These are phyloP conservation scores for Stenurella melanura DNA, from an alignment of 2,888 invertebrate species.

Conservation along the genomic window DNA sequence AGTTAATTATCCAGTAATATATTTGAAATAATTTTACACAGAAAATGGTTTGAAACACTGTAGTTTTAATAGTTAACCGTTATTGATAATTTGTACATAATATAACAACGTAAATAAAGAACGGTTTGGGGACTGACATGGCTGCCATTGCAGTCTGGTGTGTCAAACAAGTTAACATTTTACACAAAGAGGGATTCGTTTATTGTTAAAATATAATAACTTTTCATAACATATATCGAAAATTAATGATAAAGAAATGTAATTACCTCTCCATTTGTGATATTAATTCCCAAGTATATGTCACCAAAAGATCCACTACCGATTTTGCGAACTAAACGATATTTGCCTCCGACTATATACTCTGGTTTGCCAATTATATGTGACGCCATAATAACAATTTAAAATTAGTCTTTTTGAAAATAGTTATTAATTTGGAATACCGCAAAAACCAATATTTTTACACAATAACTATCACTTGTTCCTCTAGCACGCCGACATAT, in stretches of 20 bases:
- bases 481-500: constrained; percentile 78
- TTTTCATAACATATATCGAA: background rate
- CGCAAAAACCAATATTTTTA: constrained; percentile 70
- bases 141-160: constrained; percentile 62
- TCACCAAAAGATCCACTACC: constrained; percentile 99
- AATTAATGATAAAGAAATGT: constrained; percentile 14
- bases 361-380: constrained; percentile 77
- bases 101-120: constrained; percentile 55
- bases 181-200: constrained; percentile 51
- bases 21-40: constrained; percentile 53
- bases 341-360: constrained; percentile 93
- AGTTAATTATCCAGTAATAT: constrained; percentile 46
- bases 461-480: constrained; percentile 73
- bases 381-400: constrained; percentile 72
- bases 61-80: constrained; percentile 7
- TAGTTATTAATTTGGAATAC: constrained; percentile 71
- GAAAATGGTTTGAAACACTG: constrained; percentile 48
- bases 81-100: constrained; percentile 24
- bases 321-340: constrained; percentile 96
- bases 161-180: constrained; percentile 58
- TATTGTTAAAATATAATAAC: background rate
- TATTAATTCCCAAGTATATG: constrained; percentile 96
- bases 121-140: constrained; percentile 57
- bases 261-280: constrained; percentile 90
- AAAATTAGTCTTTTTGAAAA: constrained; percentile 67